A percentile compares a stretch with the other conserved stretches of the same genome.
Evolutionary conservation across 2,113 vertebrate species (phyloP).

Genomic region (Rallus limicola): DNA sequence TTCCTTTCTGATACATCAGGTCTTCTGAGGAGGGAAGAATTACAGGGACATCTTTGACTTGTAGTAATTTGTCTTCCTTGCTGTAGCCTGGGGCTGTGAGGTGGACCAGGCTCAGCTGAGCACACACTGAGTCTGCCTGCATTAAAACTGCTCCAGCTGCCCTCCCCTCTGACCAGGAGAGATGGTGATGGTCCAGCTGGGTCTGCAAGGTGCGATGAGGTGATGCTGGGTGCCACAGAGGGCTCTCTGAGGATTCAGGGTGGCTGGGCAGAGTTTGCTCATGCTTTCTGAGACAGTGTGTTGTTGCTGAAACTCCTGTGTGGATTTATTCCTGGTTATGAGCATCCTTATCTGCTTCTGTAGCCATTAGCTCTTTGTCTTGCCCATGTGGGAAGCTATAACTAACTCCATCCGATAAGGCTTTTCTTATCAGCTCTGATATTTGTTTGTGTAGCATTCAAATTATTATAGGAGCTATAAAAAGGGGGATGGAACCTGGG

Average conservation of each 20-base stretch:
- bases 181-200: neutral
- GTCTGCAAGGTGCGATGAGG: neutral
- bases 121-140: fast-evolving
- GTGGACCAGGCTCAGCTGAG: neutral
- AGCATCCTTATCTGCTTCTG: constrained; percentile 12
- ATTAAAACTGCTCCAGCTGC: neutral
- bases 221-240: neutral
- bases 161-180: neutral
- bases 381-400: neutral
- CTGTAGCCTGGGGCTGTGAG: neutral
- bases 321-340: constrained; percentile 40
- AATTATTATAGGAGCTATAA: constrained; percentile 13
- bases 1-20: neutral
- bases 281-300: neutral
- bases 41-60: neutral
- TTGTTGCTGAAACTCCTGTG: neutral
- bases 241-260: neutral
- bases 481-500: neutral
- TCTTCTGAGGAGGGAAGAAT: neutral
- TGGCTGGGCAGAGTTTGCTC: neutral
- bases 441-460: neutral
- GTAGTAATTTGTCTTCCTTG: neutral
- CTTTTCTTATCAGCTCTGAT: constrained; percentile 22
- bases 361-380: constrained; percentile 35
- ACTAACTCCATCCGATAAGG: constrained; percentile 4